Base-by-base conservation (phyloP, 2,888 invertebrate genomes). In the Buathra laborator region DNA sequence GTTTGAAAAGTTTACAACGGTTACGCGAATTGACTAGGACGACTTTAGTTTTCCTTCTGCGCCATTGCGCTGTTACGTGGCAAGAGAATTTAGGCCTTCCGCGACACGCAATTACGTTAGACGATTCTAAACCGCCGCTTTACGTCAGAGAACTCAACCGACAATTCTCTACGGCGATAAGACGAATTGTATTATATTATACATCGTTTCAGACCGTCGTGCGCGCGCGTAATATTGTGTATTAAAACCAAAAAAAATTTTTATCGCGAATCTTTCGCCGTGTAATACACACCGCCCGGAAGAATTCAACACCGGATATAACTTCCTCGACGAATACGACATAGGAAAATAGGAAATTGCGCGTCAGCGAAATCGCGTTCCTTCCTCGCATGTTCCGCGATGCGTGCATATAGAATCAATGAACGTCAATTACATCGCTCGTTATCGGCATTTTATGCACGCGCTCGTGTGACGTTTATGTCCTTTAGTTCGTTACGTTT, bases 51-150 rank as follows among this genome's bases (percentile, higher is more conserved):
- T n/a, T 62, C 37, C 37, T 37, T 37, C 37, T 37, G 37, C 37
- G 37, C 37, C 9, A 9, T 37, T 37, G 37, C 37, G 62, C 37
- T 37, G 62, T 32, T 16, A 16, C 14, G 16, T n/a, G 62, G 10
- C 14, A 37, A 6, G 14, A n/a, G 66, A 29, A 19, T 66, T 66
- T 43, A 66, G n/a, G 64, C 64, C 51, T 51, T 51, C 51, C 51
- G 51, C n/a, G 14, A 51, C 12, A 51, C 51, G 51, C 51, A 51
- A 51, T 51, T 51, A 51, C 51, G 51, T 51, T 51, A 51, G 51
- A 51, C 51, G 5, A 51, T 16, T 16, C 14, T 51, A 12, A 51
- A 82, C 86, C 88, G 87, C 87, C 85, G 89, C 74, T 83, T 37
- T 37, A 37, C 37, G 37, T 37, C 37, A 37, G 37, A 46, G 37